phyloP scores from a whole-genome alignment of 2,113 vertebrate species.

The Centrocercus urophasianus region DNA sequence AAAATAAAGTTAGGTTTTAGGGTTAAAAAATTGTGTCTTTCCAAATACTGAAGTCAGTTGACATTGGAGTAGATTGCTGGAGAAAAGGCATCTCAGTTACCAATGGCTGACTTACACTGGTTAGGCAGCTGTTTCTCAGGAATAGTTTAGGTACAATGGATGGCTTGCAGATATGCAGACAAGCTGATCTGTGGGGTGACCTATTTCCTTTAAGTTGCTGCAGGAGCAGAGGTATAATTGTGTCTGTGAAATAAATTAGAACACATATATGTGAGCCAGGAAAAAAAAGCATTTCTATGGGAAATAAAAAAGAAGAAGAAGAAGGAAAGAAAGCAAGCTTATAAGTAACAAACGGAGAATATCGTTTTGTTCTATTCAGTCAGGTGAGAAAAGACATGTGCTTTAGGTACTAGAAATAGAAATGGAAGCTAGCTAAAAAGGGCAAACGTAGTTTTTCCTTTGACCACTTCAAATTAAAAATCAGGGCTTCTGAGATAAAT shows the following conservation, averaged over 20 bases:
- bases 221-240: background rate
- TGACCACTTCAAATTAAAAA: conserved; percentile 30
- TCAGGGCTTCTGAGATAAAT: background rate
- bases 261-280: background rate
- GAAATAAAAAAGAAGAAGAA: background rate
- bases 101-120: background rate
- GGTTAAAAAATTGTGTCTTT: background rate
- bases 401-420: background rate
- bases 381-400: background rate
- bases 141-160: background rate
- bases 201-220: background rate
- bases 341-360: background rate
- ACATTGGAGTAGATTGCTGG: background rate
- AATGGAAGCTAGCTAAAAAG: background rate
- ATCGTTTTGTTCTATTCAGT: background rate
- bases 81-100: background rate
- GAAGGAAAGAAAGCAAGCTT: background rate
- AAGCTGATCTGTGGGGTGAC: background rate
- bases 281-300: background rate
- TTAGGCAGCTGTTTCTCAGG: background rate
- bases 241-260: background rate
- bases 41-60: background rate
- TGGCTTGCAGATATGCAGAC: background rate
- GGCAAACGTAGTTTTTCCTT: background rate
- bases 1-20: background rate